Evolutionary conservation across 64 coral and sea anemone genomes (phyloP), one percentile per base, ranked within the genome.

Genomic region (Porites lutea): DNA sequence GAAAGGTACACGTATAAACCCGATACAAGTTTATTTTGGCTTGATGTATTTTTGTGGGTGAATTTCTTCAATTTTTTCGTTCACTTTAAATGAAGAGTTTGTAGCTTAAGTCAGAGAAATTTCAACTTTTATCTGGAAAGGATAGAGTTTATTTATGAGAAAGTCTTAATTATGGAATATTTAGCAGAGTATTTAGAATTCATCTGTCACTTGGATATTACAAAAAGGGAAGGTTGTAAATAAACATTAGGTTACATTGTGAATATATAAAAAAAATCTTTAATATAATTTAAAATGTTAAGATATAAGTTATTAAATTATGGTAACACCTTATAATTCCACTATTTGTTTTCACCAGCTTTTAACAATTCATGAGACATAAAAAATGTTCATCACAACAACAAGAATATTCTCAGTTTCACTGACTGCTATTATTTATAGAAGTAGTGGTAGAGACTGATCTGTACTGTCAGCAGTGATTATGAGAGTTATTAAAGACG

Each of bases 81-180:
- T 43, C 9, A 60, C 7, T 11, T 46, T 12, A 16, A 82, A 61
- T 82, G 4, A 27, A 46, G 14, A 13, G 3, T 6, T 46, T 15
- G 5, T 15, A 52, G 37, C n/a, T 60, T 15, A 82, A 65, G 15
- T 43, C 57, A 82, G 79, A 65, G 21, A 44, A 65, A 48, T 76
- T 48, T 12, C 59, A 58, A 8, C 50, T 57, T 59, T 82, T 65
- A 82, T 46, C 59, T 48, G 18, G 46, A 18, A 84, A 83, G 57
- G 22, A 80, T 43, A 80, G 16, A 84, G 81, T 50, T 76, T 84
- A 84, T 84, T 84, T 84, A 84, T 84, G 81, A 84, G 63, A 84
- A 64, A 69, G 37, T 84, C 61, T 84, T 84, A 78, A 78, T 78
- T 78, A 84, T 69, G 67, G 61, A 68, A 84, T 64, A 84, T 66